These are phyloP conservation scores for Tetrax tetrax DNA, from an alignment of 2,113 vertebrate genomes.

Conservation along the genomic window DNA sequence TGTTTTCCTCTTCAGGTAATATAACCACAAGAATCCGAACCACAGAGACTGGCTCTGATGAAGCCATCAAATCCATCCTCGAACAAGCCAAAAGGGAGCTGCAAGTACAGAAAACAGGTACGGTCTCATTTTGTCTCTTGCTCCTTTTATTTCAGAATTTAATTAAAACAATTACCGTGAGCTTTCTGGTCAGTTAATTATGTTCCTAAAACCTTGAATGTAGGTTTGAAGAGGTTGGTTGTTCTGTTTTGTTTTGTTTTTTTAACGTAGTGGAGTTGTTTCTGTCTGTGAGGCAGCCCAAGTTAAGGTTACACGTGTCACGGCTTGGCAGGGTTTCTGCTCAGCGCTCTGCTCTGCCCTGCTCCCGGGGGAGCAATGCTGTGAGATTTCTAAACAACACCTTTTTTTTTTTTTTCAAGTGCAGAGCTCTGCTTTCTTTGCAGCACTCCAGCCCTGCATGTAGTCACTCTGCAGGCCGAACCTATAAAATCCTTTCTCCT, in stretches of 20 bases:
- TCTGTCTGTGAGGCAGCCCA: neutral
- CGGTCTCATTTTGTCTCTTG: neutral
- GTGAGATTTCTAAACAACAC: neutral
- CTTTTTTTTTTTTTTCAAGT: neutral
- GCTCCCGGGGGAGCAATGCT: fast-evolving
- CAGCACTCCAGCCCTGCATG: neutral
- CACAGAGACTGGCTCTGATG: conserved; percentile 90
- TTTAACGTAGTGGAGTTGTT: neutral
- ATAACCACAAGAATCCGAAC: conserved; percentile 91
- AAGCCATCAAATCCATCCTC: conserved; percentile 96
- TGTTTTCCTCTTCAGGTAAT: conserved; percentile 82
- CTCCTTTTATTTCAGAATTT: neutral
- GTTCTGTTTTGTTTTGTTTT: neutral
- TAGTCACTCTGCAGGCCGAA: neutral
- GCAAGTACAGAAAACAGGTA: conserved; percentile 96
- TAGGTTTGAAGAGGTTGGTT: neutral
- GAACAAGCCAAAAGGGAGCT: conserved; percentile 96
- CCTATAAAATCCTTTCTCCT: neutral
- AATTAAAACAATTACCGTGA: conserved; percentile 47
- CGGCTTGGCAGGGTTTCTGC: neutral
- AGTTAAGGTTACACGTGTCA: neutral
- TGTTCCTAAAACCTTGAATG: neutral
- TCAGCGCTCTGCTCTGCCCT: neutral
- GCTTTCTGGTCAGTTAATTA: conserved; percentile 50
- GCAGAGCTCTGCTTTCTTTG: neutral